phyloP scores from a whole-genome alignment of 2,113 vertebrate genomes.

The Gobiocypris rarus region DNA sequence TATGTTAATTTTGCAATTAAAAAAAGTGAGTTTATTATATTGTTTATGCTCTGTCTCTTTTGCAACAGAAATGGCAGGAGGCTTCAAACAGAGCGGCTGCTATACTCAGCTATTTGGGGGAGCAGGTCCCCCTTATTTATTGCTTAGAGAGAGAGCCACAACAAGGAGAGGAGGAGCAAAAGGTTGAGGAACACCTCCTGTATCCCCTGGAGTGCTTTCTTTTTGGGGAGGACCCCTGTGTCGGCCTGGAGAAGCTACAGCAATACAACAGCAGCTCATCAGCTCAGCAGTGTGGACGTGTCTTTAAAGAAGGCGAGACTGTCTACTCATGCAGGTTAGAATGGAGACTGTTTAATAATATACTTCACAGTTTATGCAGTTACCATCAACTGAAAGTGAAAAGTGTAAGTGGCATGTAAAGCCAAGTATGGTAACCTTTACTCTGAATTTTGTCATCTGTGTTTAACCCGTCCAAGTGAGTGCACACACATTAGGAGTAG shows the following conservation, averaged over 20 bases:
- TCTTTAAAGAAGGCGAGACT: slow-evolving; percentile 96
- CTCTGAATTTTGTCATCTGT: too few relatives aligned
- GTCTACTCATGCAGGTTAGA: slow-evolving; percentile 98
- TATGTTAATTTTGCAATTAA: too few relatives aligned
- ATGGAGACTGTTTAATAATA: background rate
- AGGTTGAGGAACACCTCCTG: slow-evolving; percentile 79
- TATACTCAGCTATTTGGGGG: slow-evolving; percentile 85
- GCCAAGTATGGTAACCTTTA: too few relatives aligned
- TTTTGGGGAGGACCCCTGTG: slow-evolving; percentile 88
- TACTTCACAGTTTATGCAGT: background rate
- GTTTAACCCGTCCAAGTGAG: too few relatives aligned
- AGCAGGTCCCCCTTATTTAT: slow-evolving; percentile 89
- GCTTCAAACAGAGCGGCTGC: slow-evolving; percentile 79
- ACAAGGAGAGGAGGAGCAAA: slow-evolving; percentile 85
- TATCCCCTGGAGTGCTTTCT: slow-evolving; percentile 88
- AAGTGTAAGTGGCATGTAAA: too few relatives aligned
- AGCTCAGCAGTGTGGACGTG: slow-evolving; percentile 92
- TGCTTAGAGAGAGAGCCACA: slow-evolving; percentile 79
- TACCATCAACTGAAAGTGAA: too few relatives aligned
- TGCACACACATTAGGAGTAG: too few relatives aligned
- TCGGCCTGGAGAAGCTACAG: slow-evolving; percentile 87
- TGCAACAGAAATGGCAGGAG: slow-evolving; percentile 84
- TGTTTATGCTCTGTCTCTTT: background rate
- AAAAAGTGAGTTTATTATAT: background rate
- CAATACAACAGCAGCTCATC: slow-evolving; percentile 75